A percentile compares a stretch with the other conserved stretches of the same genome.
Evolutionary conservation across 2,888 invertebrate species (phyloP).

Genomic region (Campaea margaritaria): DNA sequence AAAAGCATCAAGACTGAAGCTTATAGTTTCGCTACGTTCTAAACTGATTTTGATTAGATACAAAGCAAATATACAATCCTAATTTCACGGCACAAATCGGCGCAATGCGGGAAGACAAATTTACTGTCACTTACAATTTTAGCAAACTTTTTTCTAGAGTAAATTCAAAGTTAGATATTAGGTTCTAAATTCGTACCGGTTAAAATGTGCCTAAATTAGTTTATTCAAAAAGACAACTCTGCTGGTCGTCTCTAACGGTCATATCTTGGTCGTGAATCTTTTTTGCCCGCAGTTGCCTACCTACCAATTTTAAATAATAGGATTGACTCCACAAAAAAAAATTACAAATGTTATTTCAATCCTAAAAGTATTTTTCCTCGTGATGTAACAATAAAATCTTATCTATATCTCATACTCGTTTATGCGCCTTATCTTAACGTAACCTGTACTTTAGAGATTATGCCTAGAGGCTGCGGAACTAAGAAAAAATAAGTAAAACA

Average conservation of each 20-base stretch:
- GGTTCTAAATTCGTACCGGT: slow-evolving; percentile 5
- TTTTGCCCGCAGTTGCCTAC: slow-evolving; percentile 13
- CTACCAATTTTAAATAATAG: slow-evolving; percentile 7
- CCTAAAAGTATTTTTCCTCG: not conserved
- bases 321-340: not conserved
- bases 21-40: not conserved
- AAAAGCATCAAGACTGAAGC: not conserved
- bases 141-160: not conserved
- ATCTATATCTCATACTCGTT: slow-evolving; percentile 14
- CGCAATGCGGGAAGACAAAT: slow-evolving; percentile 6
- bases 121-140: slow-evolving; percentile 4
- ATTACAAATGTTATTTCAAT: not conserved
- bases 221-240: slow-evolving; percentile 29
- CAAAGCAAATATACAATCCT: not conserved
- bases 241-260: slow-evolving; percentile 32
- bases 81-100: too few species aligned
- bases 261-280: slow-evolving; percentile 30
- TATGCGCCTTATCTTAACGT: slow-evolving; percentile 15
- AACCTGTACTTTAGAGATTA: slow-evolving; percentile 19
- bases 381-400: slow-evolving; percentile 17
- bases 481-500: slow-evolving; percentile 24
- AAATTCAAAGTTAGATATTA: not conserved
- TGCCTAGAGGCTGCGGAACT: slow-evolving; percentile 17
- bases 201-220: slow-evolving; percentile 16
- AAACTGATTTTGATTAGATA: not conserved